Base-by-base conservation (phyloP, 2,113 vertebrate species). In the Falcunculus frontatus region DNA sequence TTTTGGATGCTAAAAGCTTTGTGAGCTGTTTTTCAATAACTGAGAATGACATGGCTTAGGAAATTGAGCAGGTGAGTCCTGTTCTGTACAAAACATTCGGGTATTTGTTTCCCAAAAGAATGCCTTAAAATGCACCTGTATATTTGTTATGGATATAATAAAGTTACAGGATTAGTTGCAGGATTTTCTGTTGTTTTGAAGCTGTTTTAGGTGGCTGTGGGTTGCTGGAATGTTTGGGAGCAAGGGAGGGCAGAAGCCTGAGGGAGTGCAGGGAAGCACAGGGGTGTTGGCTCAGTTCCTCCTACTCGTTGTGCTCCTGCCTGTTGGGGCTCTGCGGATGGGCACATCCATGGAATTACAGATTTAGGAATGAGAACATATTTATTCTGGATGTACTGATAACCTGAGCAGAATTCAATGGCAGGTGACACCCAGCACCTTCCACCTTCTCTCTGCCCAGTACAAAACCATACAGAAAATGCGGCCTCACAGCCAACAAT, bases 1-100 rank as follows among this genome's bases (percentile, higher is more conserved):
- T 26, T 87, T 63, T 82, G 57, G 74, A 56, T 62, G 46, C 50
- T 81, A 33, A 90, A 92, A 92, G 46, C 79, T 91, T 91, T 92
- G 62, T 0, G 4, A 87, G 69, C 46, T 85, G 49, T 22, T 74
- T 84, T 93, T 73, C 63, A 91, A 73, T 91, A 79, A 76, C 64
- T n/a, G 46, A 57, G 80, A 85, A 73, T 16, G 42, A 42, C 57
- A 25, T 1, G 2, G 42, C 41, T 69, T 76, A 87, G 91, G 49
- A 92, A 95, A 83, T 21, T 5, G 44, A 75, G 49, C 52, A 92
- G 44, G 1, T 75, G 42, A 73, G 42, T 59, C 46, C 59, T 39
- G 26, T 30, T 70, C 70, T 44, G 20, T 57, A 39, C 19, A 67
- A 86, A 79, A 44, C 26, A 77, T 78, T 37, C 44, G 33, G 22